Conservation (phyloP, 1,140 invertebrate genomes). For the Drosophila elegans region DNA sequence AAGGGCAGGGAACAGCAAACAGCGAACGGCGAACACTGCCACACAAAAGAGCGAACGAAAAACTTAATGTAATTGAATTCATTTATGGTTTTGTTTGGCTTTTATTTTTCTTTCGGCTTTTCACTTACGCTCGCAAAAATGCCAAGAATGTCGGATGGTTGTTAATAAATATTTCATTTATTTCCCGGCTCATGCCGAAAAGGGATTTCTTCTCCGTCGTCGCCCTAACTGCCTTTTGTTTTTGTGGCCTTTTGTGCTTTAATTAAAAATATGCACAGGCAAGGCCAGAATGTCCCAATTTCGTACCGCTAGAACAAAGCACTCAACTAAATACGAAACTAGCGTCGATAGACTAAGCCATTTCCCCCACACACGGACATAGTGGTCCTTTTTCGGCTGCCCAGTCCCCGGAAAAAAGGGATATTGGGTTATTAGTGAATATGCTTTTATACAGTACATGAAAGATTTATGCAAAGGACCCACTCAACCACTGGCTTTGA, state of each 20-base stretch:
- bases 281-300: slow-evolving; percentile 67
- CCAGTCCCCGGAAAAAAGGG: slow-evolving; percentile 56
- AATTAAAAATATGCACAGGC: slow-evolving; percentile 78
- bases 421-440: slow-evolving; percentile 82
- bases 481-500: slow-evolving; percentile 38
- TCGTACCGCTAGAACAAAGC: slow-evolving; percentile 56
- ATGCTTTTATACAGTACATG: slow-evolving; percentile 74
- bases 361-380: slow-evolving; percentile 8
- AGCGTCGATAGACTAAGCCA: slow-evolving; percentile 53
- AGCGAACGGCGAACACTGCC: slow-evolving; percentile 13
- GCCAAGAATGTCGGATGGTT: slow-evolving; percentile 74
- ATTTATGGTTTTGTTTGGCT: slow-evolving; percentile 81
- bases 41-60: slow-evolving; percentile 50
- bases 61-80: slow-evolving; percentile 83
- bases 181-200: slow-evolving; percentile 60
- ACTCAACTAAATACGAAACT: slow-evolving; percentile 76
- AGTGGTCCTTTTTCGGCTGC: slow-evolving; percentile 60
- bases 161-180: slow-evolving; percentile 83
- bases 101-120: slow-evolving; percentile 54
- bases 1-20: not conserved
- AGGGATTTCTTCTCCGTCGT: slow-evolving; percentile 34
- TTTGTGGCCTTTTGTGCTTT: slow-evolving; percentile 75
- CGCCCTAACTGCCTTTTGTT: slow-evolving; percentile 54
- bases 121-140: slow-evolving; percentile 71
- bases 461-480: slow-evolving; percentile 74